Conservation (phyloP, 2,888 invertebrate genomes). For the Hypena proboscidalis region DNA sequence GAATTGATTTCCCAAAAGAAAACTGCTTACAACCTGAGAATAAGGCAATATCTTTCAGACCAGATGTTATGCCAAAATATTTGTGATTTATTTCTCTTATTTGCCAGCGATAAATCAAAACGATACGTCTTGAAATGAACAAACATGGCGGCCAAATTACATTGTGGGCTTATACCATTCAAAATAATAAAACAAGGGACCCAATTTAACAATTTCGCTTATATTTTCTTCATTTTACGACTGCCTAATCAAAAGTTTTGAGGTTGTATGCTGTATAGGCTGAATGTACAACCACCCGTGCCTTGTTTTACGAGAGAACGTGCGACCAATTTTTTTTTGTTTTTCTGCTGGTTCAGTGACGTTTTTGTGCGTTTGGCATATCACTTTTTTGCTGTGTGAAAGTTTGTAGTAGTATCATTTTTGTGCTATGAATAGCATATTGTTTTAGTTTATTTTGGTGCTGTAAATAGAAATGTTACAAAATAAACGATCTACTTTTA, state of each 20-base stretch:
- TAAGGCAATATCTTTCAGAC: too few species aligned
- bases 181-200: not conserved
- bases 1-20: too few species aligned
- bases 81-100: too few species aligned
- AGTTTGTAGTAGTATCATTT: too few species aligned
- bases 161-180: conserved; percentile 9
- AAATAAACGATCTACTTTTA: too few species aligned
- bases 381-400: too few species aligned
- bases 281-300: conserved; percentile 13
- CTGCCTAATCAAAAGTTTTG: conserved; percentile 21
- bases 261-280: conserved; percentile 19
- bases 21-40: too few species aligned
- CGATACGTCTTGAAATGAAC: conserved; percentile 8
- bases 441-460: too few species aligned
- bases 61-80: too few species aligned
- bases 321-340: conserved; percentile 9
- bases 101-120: conserved; percentile 21
- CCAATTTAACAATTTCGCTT: conserved; percentile 20
- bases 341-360: conserved; percentile 9
- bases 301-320: conserved; percentile 15
- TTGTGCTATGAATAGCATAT: too few species aligned
- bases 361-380: not conserved
- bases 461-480: too few species aligned
- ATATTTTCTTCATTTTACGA: conserved; percentile 22
- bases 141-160: conserved; percentile 13